These are phyloP conservation scores for Nemurella pictetii DNA, from an alignment of 2,888 invertebrate species.

Conservation along the genomic window DNA sequence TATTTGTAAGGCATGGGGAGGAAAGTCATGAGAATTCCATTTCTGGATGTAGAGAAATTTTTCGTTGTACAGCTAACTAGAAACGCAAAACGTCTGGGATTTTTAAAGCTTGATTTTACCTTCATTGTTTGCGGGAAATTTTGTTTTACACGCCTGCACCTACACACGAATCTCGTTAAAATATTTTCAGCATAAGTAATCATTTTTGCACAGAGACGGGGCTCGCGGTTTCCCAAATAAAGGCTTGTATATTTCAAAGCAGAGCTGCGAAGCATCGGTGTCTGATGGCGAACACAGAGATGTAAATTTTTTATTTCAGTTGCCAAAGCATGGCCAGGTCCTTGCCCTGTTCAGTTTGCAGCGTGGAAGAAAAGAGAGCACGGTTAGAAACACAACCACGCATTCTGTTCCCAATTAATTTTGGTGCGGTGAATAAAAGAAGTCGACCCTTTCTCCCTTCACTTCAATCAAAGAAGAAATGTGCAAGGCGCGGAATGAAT, in stretches of 20 bases:
- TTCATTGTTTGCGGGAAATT: neutral
- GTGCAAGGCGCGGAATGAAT: neutral
- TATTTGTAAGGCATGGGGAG: neutral
- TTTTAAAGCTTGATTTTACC: neutral
- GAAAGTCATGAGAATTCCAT: no score
- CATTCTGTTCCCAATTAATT: neutral
- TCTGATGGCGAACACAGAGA: neutral
- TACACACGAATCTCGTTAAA: neutral
- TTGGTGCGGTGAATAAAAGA: neutral
- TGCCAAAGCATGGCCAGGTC: neutral
- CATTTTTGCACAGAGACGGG: neutral
- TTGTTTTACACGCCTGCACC: neutral
- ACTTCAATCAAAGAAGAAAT: neutral
- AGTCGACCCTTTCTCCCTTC: neutral
- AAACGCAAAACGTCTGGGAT: neutral
- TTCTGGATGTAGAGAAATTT: no score
- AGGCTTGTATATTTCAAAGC: neutral
- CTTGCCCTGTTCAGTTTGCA: neutral
- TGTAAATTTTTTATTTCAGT: neutral
- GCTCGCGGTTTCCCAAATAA: neutral
- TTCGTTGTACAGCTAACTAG: no score
- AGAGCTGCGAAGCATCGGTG: neutral
- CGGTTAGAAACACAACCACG: neutral
- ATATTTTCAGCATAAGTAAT: neutral
- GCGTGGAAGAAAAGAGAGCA: neutral